Base-by-base conservation (phyloP, 2,888 invertebrate species). In the Vesta saturnalis region DNA sequence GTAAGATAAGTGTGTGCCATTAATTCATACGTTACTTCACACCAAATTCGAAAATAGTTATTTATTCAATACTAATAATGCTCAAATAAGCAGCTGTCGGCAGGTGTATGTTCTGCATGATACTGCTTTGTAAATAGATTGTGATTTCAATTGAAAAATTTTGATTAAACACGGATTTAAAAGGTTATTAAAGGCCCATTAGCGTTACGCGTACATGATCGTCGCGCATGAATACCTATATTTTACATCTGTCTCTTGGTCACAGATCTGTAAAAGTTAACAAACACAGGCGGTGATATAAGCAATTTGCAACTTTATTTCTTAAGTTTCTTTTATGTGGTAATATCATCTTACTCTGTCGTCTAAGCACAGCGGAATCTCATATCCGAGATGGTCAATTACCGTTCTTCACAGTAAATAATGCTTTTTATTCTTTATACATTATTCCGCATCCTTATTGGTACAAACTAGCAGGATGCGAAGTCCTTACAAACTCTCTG, bases 61-160 rank as follows among this genome's bases (percentile, higher is more conserved):
- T n/a, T n/a, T n/a, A n/a, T n/a, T n/a, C n/a, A n/a, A n/a, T n/a
- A n/a, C n/a, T n/a, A n/a, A n/a, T n/a, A n/a, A n/a, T n/a, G n/a
- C n/a, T n/a, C n/a, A n/a, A n/a, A n/a, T n/a, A n/a, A n/a, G 18
- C 68, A 68, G 60, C 68, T 68, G 68, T 21, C 60, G 64, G 64
- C 68, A 68, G 68, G 68, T 68, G 68, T 54, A 19, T 64, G 68
- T 68, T 68, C 21, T 68, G 68, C 68, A 64, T 64, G 60, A 57
- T 49, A 56, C 47, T 30, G 58, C 49, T 62, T 54, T 59, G 63
- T 67, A 63, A 63, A 63, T 63, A 57, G 63, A 43, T 67, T 35
- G 64, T 49, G 57, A 58, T 69, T 65, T 52, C 58, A 65, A 61
- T 69, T 69, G 63, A 52, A 39, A 58, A 58, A 55, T 43, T 43